Conservation (phyloP, 2,888 invertebrate genomes). For the Cabera pusaria region DNA sequence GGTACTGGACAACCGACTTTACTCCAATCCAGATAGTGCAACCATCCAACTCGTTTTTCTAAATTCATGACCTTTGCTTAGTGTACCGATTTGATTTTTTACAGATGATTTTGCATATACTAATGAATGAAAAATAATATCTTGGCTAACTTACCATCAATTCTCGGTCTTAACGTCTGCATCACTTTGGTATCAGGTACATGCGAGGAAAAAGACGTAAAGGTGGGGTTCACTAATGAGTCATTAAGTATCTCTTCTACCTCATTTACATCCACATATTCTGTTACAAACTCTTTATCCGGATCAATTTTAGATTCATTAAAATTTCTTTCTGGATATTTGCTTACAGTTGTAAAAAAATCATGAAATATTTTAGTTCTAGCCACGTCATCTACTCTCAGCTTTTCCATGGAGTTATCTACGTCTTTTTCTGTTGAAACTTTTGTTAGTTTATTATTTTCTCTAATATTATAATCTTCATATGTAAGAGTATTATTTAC, state of each 20-base stretch:
- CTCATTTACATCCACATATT: constrained; percentile 14
- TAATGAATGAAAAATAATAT: too few relatives aligned
- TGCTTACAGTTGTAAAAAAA: constrained; percentile 68
- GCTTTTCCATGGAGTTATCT: constrained; percentile 61
- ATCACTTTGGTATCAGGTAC: constrained; percentile 18
- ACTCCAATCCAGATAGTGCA: too few relatives aligned
- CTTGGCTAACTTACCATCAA: constrained; percentile 27
- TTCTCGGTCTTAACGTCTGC: constrained; percentile 20
- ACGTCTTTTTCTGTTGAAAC: constrained; percentile 16
- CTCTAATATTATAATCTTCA: constrained; percentile 8
- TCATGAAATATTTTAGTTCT: constrained; percentile 66
- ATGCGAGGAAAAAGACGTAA: constrained; percentile 14
- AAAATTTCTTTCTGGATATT: constrained; percentile 36
- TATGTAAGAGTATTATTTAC: too few relatives aligned
- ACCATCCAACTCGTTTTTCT: too few relatives aligned
- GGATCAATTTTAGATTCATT: constrained; percentile 14
- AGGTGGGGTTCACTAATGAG: constrained; percentile 15
- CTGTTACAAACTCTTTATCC: constrained; percentile 12
- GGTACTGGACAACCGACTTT: too few relatives aligned
- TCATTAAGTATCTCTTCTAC: constrained; percentile 21
- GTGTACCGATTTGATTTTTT: too few relatives aligned
- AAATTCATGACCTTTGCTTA: too few relatives aligned
- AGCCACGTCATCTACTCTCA: constrained; percentile 64
- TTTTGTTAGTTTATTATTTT: constrained; percentile 11
- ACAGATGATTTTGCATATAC: too few relatives aligned